Evolutionary conservation across 2,888 invertebrate genomes (phyloP).

Genomic region (Xestia xanthographa): DNA sequence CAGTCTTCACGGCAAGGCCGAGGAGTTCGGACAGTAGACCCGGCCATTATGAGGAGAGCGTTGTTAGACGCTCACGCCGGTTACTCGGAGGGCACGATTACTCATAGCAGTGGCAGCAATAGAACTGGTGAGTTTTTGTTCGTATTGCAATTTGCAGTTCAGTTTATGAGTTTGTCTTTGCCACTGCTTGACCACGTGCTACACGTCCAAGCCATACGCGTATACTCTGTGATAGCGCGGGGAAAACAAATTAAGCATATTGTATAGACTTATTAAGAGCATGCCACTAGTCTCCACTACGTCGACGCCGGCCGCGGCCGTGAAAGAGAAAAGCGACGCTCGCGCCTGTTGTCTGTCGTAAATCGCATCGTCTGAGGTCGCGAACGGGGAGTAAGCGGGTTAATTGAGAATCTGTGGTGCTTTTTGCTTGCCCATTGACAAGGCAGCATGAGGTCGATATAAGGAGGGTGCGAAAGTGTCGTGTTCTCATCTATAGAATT

Average conservation of each 20-base stretch:
- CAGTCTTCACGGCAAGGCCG: slow-evolving; percentile 93
- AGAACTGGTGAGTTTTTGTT: slow-evolving; percentile 72
- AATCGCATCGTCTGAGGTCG: neutral
- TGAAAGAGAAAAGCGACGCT: neutral
- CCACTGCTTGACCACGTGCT: neutral
- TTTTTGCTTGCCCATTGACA: slow-evolving; percentile 14
- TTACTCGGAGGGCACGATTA: slow-evolving; percentile 76
- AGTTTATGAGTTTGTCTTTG: neutral
- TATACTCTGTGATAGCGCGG: neutral
- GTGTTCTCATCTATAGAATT: slow-evolving; percentile 9
- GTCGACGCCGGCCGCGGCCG: too few relatives aligned
- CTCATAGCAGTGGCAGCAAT: slow-evolving; percentile 72
- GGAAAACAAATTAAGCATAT: neutral
- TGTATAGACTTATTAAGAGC: neutral
- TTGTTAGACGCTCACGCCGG: slow-evolving; percentile 87
- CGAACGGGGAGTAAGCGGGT: neutral
- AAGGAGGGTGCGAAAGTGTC: slow-evolving; percentile 43
- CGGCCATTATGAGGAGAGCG: slow-evolving; percentile 93
- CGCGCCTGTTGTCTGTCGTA: neutral
- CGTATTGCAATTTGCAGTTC: neutral
- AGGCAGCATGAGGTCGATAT: neutral
- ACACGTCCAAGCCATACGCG: neutral
- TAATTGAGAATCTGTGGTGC: slow-evolving; percentile 14
- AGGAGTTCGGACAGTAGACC: slow-evolving; percentile 92
- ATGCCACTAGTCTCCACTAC: neutral